phyloP scores from a whole-genome alignment of 2,797 vertebrate genomes.

The Balearica regulorum region DNA sequence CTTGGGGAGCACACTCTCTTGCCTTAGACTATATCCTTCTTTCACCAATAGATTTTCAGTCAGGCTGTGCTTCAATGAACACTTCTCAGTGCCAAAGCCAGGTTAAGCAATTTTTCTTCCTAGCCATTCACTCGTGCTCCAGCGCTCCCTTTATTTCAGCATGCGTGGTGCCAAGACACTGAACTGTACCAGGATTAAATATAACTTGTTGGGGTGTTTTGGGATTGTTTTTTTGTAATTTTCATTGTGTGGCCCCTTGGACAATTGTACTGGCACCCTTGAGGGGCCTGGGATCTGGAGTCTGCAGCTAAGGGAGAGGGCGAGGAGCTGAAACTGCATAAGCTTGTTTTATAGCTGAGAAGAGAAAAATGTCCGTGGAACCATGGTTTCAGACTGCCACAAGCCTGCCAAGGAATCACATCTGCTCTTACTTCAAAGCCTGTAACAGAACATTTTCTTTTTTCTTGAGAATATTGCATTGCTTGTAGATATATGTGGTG shows the following conservation, averaged over 20 bases:
- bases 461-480: slow-evolving; percentile 14
- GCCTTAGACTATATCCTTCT: not conserved
- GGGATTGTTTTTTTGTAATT: not conserved
- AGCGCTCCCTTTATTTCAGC: not conserved
- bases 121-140: not conserved
- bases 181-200: not conserved
- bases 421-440: slow-evolving; percentile 45
- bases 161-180: not conserved
- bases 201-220: not conserved
- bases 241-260: not conserved
- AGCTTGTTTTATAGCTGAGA: not conserved
- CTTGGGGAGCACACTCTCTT: not conserved
- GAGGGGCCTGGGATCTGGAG: not conserved
- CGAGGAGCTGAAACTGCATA: not conserved
- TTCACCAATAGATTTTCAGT: not conserved
- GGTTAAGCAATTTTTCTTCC: not conserved
- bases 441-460: slow-evolving; percentile 1
- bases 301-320: not conserved
- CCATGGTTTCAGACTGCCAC: not conserved
- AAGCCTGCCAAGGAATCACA: slow-evolving; percentile 25
- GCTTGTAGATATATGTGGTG: not conserved
- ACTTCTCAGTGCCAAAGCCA: not conserved
- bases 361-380: not conserved
- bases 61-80: not conserved
- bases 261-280: not conserved